phyloP scores from a whole-genome alignment of 2,888 invertebrate species.

The Hartigia nigra region DNA sequence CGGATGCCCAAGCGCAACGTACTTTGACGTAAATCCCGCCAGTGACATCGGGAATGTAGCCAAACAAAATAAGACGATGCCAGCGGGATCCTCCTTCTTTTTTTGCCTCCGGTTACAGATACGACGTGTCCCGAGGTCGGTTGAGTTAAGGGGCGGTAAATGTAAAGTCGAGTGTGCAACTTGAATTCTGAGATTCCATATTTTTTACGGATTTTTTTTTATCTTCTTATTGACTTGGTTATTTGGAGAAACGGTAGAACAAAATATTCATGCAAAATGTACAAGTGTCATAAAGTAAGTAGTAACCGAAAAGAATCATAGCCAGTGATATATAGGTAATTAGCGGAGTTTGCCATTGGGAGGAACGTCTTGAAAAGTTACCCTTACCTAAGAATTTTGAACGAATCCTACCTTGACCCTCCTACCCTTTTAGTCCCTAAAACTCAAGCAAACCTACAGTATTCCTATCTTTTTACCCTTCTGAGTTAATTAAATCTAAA shows the following conservation, averaged over 20 bases:
- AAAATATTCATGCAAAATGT: background rate
- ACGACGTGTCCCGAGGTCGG: background rate
- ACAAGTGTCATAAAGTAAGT: background rate
- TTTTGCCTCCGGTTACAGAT: background rate
- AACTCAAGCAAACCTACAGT: background rate
- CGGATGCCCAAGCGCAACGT: background rate
- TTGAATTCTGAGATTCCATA: background rate
- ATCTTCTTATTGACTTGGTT: background rate
- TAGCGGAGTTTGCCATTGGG: background rate
- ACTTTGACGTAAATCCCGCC: slow-evolving; percentile 22
- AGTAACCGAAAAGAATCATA: background rate
- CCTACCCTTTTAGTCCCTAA: background rate
- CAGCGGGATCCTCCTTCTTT: slow-evolving; percentile 7
- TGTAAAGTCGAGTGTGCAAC: background rate
- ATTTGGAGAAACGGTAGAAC: background rate
- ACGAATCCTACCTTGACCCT: background rate
- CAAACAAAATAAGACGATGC: slow-evolving; percentile 34
- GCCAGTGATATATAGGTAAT: background rate
- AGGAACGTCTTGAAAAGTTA: background rate
- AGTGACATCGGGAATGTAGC: slow-evolving; percentile 26
- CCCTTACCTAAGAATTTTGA: background rate
- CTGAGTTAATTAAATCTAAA: background rate
- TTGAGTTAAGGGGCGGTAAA: background rate
- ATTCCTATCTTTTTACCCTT: background rate
- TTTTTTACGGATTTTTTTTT: background rate